A percentile compares a stretch with the other conserved stretches of the same genome.
These are phyloP conservation scores for Sphyrna mokarran DNA, from an alignment of 2,113 vertebrate species.

Conservation along the genomic window DNA sequence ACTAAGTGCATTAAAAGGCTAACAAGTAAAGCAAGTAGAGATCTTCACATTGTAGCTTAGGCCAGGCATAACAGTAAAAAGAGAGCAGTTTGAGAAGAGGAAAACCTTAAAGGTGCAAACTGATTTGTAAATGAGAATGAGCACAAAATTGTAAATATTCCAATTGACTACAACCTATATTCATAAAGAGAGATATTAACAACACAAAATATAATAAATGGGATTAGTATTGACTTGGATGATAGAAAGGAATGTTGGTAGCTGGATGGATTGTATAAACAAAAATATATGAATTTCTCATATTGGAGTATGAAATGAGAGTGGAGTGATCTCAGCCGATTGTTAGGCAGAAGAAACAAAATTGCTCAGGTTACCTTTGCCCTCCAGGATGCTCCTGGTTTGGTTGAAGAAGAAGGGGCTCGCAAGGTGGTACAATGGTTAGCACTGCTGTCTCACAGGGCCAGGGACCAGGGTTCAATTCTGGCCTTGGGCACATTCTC, in stretches of 20 bases:
- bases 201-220: neutral
- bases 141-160: neutral
- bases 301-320: neutral
- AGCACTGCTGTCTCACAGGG: too few relatives aligned
- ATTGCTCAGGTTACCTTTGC: neutral
- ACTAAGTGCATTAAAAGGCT: neutral
- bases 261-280: neutral
- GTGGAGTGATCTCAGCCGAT: neutral
- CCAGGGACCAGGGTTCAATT: too few relatives aligned
- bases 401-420: too few relatives aligned
- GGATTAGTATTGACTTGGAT: neutral
- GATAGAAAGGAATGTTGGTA: neutral
- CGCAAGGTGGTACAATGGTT: too few relatives aligned
- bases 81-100: neutral
- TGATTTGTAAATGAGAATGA: neutral
- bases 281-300: neutral
- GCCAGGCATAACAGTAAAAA: neutral
- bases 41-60: neutral
- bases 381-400: neutral
- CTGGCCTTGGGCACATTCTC: too few relatives aligned
- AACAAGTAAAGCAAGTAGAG: neutral
- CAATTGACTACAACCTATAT: neutral
- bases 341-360: neutral
- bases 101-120: neutral
- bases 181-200: neutral